phyloP scores from a whole-genome alignment of 2,888 invertebrate species.

The Ditula angustiorana region DNA sequence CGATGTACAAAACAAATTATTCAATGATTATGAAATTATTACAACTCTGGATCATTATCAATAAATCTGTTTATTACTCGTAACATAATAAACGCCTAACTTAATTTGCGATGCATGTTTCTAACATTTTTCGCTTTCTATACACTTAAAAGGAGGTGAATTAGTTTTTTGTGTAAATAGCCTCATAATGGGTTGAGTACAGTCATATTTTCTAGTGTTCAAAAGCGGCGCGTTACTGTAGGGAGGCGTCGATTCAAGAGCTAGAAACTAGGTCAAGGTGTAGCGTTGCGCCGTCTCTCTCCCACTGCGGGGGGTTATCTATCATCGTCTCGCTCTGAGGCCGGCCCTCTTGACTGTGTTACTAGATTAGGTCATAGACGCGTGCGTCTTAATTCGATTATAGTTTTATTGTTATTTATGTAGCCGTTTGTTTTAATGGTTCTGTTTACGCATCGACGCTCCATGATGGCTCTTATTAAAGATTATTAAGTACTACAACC shows the following conservation, averaged over 20 bases:
- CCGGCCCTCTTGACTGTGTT: slow-evolving; percentile 42
- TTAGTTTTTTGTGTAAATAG: neutral
- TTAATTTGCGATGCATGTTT: neutral
- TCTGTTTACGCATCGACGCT: slow-evolving; percentile 26
- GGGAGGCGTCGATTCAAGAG: slow-evolving; percentile 42
- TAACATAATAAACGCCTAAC: neutral
- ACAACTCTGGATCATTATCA: neutral
- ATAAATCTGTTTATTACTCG: slow-evolving; percentile 7
- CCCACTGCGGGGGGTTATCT: slow-evolving; percentile 46
- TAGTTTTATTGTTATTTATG: slow-evolving; percentile 39
- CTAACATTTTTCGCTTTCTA: neutral
- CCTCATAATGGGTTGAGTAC: slow-evolving; percentile 34
- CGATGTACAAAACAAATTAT: slow-evolving; percentile 46
- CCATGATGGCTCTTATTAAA: neutral
- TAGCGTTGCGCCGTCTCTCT: slow-evolving; percentile 56
- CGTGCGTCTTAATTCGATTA: slow-evolving; percentile 45
- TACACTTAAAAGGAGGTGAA: too few species aligned
- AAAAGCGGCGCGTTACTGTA: slow-evolving; percentile 54
- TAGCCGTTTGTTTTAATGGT: slow-evolving; percentile 28
- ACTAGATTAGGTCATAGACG: slow-evolving; percentile 54
- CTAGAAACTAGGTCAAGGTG: slow-evolving; percentile 64
- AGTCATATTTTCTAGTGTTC: slow-evolving; percentile 46
- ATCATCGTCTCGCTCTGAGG: slow-evolving; percentile 21
- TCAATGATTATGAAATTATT: slow-evolving; percentile 9
- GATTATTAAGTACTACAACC: neutral